These are phyloP conservation scores for Catostomus latipinnis DNA, from an alignment of 2,797 vertebrate species.

Conservation along the genomic window DNA sequence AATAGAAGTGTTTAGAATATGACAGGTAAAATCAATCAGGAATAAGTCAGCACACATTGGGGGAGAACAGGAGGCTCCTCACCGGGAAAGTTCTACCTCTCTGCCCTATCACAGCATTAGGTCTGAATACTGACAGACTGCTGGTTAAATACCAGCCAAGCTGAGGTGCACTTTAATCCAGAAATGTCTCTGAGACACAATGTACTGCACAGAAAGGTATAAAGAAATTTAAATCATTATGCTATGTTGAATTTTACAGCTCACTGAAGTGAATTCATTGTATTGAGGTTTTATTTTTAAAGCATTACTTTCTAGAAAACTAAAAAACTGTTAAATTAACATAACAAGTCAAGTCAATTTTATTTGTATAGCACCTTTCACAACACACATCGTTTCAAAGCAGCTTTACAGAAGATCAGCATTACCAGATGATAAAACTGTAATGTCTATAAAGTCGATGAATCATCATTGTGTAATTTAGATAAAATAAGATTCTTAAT, in stretches of 20 bases:
- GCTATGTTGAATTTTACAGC: neutral
- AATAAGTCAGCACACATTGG: slow-evolving; percentile 59
- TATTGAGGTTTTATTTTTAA: neutral
- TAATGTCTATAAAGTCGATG: too few relatives aligned
- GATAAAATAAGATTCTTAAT: too few relatives aligned
- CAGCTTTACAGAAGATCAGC: too few relatives aligned
- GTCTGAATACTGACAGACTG: slow-evolving; percentile 43
- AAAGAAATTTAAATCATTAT: slow-evolving; percentile 35
- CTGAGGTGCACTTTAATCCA: neutral
- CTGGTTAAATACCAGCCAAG: slow-evolving; percentile 32
- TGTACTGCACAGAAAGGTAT: slow-evolving; percentile 17
- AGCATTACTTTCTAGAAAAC: neutral
- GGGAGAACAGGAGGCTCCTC: slow-evolving; percentile 59
- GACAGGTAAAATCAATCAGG: slow-evolving; percentile 75
- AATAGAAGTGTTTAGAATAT: slow-evolving; percentile 73
- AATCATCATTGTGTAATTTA: too few relatives aligned
- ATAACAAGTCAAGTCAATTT: neutral
- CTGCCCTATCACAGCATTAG: slow-evolving; percentile 31
- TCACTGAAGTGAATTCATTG: too few relatives aligned
- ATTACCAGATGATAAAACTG: too few relatives aligned
- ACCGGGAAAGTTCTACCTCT: slow-evolving; percentile 51
- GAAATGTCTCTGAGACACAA: slow-evolving; percentile 14
- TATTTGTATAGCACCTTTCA: too few relatives aligned
- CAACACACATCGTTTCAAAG: too few relatives aligned
- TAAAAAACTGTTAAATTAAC: neutral